phyloP scores from a whole-genome alignment of 2,113 vertebrate genomes.

The Antechinus flavipes region DNA sequence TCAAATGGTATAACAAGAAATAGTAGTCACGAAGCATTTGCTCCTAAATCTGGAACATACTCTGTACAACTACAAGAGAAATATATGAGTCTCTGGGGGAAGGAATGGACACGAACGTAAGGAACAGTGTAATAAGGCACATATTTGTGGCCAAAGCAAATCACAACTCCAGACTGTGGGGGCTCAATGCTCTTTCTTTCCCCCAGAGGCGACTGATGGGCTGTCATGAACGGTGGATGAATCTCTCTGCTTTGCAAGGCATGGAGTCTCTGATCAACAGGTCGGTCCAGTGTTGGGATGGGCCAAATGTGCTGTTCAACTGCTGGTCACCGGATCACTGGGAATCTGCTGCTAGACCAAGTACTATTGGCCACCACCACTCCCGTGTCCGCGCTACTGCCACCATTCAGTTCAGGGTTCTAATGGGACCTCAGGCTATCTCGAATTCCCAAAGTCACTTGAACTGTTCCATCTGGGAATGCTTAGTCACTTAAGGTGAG shows the following conservation, averaged over 20 bases:
- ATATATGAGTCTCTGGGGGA: background rate
- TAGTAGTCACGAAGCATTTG: background rate
- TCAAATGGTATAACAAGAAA: background rate
- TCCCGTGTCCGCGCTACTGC: background rate
- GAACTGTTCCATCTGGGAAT: background rate
- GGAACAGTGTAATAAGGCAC: background rate
- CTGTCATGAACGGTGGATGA: background rate
- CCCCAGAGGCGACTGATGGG: background rate
- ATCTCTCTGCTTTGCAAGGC: background rate
- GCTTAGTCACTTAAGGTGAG: background rate
- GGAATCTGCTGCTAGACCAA: background rate
- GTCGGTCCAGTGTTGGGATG: background rate
- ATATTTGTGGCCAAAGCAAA: background rate
- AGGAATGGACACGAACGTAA: background rate
- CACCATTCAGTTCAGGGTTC: background rate
- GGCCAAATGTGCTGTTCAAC: background rate
- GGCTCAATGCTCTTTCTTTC: background rate
- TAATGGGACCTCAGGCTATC: background rate
- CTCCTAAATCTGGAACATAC: background rate
- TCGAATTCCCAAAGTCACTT: background rate
- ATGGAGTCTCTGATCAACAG: background rate
- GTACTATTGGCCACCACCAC: background rate
- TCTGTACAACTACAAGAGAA: background rate
- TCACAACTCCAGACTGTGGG: background rate
- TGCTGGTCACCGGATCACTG: background rate